These are phyloP conservation scores for Candidula unifasciata DNA, from an alignment of 2,888 invertebrate genomes.

Conservation along the genomic window DNA sequence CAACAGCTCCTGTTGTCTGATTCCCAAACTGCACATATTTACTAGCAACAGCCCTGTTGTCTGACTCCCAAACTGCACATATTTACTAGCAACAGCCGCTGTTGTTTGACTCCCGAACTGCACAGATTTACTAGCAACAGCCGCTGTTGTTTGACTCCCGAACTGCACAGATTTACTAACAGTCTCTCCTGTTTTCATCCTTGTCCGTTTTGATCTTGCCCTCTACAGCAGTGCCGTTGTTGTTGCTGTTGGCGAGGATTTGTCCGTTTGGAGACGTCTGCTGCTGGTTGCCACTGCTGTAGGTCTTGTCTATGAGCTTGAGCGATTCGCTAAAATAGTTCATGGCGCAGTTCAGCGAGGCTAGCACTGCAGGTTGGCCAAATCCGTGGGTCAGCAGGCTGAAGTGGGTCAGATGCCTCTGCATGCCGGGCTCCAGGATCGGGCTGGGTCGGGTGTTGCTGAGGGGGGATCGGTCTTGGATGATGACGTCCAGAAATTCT, in stretches of 20 bases:
- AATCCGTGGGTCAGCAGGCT: slow-evolving; percentile 99
- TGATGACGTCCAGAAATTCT: slow-evolving; percentile 97
- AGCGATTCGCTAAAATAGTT: slow-evolving; percentile 97
- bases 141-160: too few relatives aligned
- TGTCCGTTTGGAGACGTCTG: slow-evolving; percentile 57
- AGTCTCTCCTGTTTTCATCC: slow-evolving; percentile 53
- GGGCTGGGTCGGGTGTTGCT: slow-evolving; percentile 97
- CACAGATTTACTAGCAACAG: too few relatives aligned
- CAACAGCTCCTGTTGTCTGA: too few relatives aligned
- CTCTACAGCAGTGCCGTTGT: slow-evolving; percentile 19
- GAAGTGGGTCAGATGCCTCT: slow-evolving; percentile 97
- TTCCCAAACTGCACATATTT: too few relatives aligned
- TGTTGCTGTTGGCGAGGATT: slow-evolving; percentile 14
- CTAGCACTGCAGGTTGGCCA: slow-evolving; percentile 97
- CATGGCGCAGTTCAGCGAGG: slow-evolving; percentile 97
- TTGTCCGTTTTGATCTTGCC: slow-evolving; percentile 52
- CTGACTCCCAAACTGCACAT: too few relatives aligned
- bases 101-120: too few relatives aligned
- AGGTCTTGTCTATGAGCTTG: slow-evolving; percentile 97
- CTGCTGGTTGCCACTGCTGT: slow-evolving; percentile 80
- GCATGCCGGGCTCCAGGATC: slow-evolving; percentile 95
- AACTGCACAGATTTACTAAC: not conserved
- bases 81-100: too few relatives aligned
- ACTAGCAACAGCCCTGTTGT: too few relatives aligned
- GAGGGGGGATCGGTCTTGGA: slow-evolving; percentile 96